Base-by-base conservation (phyloP, 2,888 invertebrate species). In the Piscicola geometra region DNA sequence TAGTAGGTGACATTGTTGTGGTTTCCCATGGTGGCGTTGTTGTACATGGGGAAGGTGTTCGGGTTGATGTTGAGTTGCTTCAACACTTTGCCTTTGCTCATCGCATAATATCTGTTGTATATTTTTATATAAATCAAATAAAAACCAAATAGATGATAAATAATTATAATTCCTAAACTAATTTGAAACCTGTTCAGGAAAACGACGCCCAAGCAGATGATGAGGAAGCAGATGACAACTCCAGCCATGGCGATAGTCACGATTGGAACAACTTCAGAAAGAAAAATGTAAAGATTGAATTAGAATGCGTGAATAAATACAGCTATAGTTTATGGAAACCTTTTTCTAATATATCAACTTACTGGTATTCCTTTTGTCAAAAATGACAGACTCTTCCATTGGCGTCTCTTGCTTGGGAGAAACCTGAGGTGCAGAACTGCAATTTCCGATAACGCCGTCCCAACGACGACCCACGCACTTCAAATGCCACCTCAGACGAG, bases 111-210 rank as follows among this genome's bases (percentile, higher is more conserved):
- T 21, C 73, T 73, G 32, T 21, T n/a, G n/a, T n/a, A n/a, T n/a
- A 41, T 35, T 15, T 1, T 41, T 41, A 35, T 41, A n/a, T n/a
- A n/a, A n/a, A n/a, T n/a, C n/a, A n/a, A n/a, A n/a, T n/a, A n/a
- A n/a, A n/a, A n/a, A 3, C 21, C 32, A 68, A 30, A n/a, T 68
- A 68, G 15, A 32, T 68, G 1, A 1, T n/a, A 66, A 9, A n/a
- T 70, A 70, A 41, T 36, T 25, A 70, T 35, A 36, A 35, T 33
- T 25, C 41, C 47, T 1, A 70, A 35, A n/a, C n/a, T n/a, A n/a
- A n/a, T n/a, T n/a, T n/a, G n/a, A 52, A 50, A 73, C 73, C 73
- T 73, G 35, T 73, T 73, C 1, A 73, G 36, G 36, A 73, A 64
- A 32, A 73, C 73, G 5, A 73, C 36, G 33, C 73, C 73, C 30